Percentiles rank a stretch among this genome's conserved stretches.
Conservation (phyloP, 2,888 invertebrate genomes). For the Plutella xylostella region DNA sequence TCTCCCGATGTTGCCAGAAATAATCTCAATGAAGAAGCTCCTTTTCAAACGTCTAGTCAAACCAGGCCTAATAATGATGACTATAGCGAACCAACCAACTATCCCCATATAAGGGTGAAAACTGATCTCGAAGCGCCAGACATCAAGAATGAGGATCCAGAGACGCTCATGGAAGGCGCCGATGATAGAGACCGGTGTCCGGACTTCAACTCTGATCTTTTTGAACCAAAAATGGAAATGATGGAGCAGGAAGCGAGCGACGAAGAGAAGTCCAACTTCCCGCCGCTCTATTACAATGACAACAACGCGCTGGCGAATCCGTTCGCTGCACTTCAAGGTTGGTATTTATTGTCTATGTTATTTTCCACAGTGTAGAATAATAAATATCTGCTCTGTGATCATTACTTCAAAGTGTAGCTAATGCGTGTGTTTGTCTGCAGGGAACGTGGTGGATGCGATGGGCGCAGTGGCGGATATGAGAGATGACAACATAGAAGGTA, state of each 20-base stretch:
- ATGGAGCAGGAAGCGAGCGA: conserved; percentile 78
- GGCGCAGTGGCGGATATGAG: conserved; percentile 53
- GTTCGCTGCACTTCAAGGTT: conserved; percentile 61
- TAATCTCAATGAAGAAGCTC: conserved; percentile 67
- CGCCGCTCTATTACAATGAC: conserved; percentile 53
- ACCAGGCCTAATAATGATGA: conserved; percentile 69
- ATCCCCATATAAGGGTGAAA: conserved; percentile 63
- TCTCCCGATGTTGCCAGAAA: conserved; percentile 69
- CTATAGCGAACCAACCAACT: conserved; percentile 62
- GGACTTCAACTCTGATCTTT: conserved; percentile 57
- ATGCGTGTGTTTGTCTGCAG: no score
- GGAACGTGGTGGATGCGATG: conserved; percentile 64
- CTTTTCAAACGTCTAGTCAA: conserved; percentile 69
- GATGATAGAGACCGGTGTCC: conserved; percentile 57
- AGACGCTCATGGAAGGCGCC: conserved; percentile 58
- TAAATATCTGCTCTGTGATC: conserved; percentile 9
- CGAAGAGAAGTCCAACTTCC: conserved; percentile 68
- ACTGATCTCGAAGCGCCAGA: conserved; percentile 67
- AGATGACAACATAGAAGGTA: conserved; percentile 61
- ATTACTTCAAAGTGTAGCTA: no score
- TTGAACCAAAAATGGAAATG: conserved; percentile 78
- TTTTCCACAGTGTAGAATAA: not conserved
- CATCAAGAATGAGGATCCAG: conserved; percentile 61
- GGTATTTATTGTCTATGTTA: not conserved
- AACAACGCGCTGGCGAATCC: conserved; percentile 59